Evolutionary conservation across 1,140 invertebrate genomes (phyloP).

Genomic region (Hermetia illucens): DNA sequence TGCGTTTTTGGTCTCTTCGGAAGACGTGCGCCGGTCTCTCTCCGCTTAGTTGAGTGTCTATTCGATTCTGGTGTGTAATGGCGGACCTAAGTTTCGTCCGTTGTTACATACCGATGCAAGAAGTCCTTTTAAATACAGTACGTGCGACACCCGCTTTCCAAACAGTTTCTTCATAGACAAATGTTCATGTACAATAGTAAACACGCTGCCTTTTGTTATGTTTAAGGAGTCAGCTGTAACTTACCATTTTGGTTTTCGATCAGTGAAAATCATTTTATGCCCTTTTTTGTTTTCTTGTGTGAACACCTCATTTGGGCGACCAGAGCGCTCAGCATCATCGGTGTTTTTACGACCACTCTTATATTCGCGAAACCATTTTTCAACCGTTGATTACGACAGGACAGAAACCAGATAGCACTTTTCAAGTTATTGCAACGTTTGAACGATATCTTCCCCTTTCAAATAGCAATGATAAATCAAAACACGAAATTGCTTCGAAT

Average conservation of each 20-base stretch:
- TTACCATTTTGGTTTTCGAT: constrained; percentile 14
- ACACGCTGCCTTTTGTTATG: constrained; percentile 4
- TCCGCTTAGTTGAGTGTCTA: constrained; percentile 27
- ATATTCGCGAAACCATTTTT: constrained; percentile 20
- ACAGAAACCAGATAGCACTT: constrained; percentile 11
- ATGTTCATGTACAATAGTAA: too few species aligned
- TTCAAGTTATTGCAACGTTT: constrained; percentile 1
- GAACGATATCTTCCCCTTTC: too few species aligned
- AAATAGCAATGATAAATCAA: too few species aligned
- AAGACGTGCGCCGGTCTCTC: constrained; percentile 9
- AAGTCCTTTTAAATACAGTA: constrained; percentile 12
- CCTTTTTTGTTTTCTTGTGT: constrained; percentile 13
- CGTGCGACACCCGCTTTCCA: constrained; percentile 15
- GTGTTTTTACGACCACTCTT: constrained; percentile 17
- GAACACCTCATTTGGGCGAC: constrained; percentile 7
- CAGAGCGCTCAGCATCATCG: constrained; percentile 18
- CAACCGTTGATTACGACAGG: constrained; percentile 15
- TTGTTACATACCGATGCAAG: too few species aligned
- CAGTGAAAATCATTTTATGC: constrained; percentile 14
- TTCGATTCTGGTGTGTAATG: constrained; percentile 26
- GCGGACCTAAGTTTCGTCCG: constrained; percentile 30
- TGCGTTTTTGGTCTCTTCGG: constrained; percentile 21
- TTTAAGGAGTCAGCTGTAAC: too few species aligned
- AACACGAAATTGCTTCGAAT: too few species aligned
- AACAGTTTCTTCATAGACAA: constrained; percentile 13